Evolutionary conservation across 2,113 vertebrate genomes (phyloP), one percentile per base, ranked within the genome.

Genomic region (Tachysurus fulvidraco): DNA sequence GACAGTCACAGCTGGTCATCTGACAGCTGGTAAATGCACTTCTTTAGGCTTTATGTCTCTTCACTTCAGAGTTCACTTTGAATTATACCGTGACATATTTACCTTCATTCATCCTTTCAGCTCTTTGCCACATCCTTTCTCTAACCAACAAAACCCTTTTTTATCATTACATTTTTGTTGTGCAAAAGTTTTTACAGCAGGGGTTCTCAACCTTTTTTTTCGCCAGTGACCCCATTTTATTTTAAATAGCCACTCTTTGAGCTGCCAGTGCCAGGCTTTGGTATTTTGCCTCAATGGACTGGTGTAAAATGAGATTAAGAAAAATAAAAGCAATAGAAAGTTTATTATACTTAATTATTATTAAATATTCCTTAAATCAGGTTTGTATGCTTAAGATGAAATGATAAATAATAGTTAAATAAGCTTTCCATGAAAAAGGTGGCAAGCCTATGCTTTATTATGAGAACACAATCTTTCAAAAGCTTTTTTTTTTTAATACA

Each of bases 11-110:
- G 78, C 55, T 59, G 21, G 59, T 81, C 78, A 62, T 86, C 60
- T 83, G 82, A 84, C 76, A 81, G 30, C 69, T 77, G 59, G 60
- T 59, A 50, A 87, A 89, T 82, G 54, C 30, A 11, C 46, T 87
- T 87, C 64, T 46, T 67, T n/a, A 67, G 21, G 73, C 81, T 67
- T 28, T 46, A 14, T 36, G 12, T 23, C 25, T 23, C 19, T 50
- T 60, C 14, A 11, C 36, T 12, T 79, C 60, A 76, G 5, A 78
- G 41, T 62, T 80, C 65, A 64, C 71, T 83, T 85, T 57, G 59
- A 69, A 85, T 60, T 83, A 85, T 74, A 85, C 59, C 83, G 9
- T 57, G 65, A 81, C 55, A 85, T 50, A 50, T 88, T 85, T 46
- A 73, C 84, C 73, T 60, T 44, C 57, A 79, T 83, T 83, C 59